A percentile compares a stretch with the other conserved stretches of the same genome.
Evolutionary conservation across 1,140 invertebrate genomes (phyloP).

Genomic region (Aphidius ervi): DNA sequence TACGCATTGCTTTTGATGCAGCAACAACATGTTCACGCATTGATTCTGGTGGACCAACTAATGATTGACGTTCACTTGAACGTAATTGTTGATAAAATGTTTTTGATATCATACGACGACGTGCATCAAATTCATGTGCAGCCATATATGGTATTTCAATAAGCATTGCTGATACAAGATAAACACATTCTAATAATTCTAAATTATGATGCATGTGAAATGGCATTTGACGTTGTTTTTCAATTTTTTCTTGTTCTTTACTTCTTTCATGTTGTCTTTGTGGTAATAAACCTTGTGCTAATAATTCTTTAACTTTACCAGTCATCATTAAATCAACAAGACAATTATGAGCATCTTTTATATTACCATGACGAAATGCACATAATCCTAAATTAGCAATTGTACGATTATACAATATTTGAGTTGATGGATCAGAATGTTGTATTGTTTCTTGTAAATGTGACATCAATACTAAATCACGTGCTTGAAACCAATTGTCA

Average conservation of each 20-base stretch:
- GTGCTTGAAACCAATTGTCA: conserved; percentile 97
- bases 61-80: conserved; percentile 89
- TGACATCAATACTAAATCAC: conserved; percentile 97
- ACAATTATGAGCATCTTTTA: conserved; percentile 96
- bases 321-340: conserved; percentile 97
- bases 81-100: conserved; percentile 98
- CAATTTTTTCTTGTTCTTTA: conserved; percentile 97
- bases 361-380: conserved; percentile 95
- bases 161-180: conserved; percentile 97
- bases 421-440: conserved; percentile 94
- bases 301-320: conserved; percentile 92
- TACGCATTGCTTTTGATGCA: conserved; percentile 96
- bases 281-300: conserved; percentile 87
- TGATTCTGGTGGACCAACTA: conserved; percentile 97
- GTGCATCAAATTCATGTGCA: conserved; percentile 95
- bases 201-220: conserved; percentile 99
- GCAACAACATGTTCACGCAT: conserved; percentile 99
- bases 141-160: conserved; percentile 99
- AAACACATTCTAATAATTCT: conserved; percentile 97
- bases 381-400: conserved; percentile 98
- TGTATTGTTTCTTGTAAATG: conserved; percentile 97
- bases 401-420: conserved; percentile 97
- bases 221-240: conserved; percentile 96
- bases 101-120: conserved; percentile 96
- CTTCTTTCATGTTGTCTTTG: conserved; percentile 91